Conservation (phyloP, 2,888 invertebrate species). For the Tigriopus californicus region DNA sequence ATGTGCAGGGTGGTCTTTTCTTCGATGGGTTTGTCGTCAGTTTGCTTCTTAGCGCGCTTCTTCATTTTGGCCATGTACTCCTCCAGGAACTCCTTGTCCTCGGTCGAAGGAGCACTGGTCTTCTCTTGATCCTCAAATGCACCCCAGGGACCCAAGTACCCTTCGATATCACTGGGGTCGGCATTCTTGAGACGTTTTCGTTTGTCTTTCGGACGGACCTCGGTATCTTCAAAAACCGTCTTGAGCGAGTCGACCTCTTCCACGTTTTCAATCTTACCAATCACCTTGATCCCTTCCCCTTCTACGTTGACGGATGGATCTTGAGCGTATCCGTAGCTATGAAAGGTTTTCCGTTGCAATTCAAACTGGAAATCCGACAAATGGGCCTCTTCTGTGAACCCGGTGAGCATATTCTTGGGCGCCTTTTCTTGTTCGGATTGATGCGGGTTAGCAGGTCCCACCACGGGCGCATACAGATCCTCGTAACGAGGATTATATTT, state of each 20-base stretch:
- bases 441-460: conserved; percentile 83
- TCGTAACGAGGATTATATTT: conserved; percentile 82
- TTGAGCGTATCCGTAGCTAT: conserved; percentile 80
- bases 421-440: conserved; percentile 74
- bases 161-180: conserved; percentile 74
- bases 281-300: conserved; percentile 28
- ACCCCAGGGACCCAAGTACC: conserved; percentile 96
- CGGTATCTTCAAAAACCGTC: conserved; percentile 72
- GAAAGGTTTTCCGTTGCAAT: conserved; percentile 80
- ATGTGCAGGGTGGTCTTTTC: conserved; percentile 89
- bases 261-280: conserved; percentile 44
- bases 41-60: conserved; percentile 53
- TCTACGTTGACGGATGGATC: conserved; percentile 62
- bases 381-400: conserved; percentile 84
- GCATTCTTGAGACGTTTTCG: conserved; percentile 72
- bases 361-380: conserved; percentile 95
- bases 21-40: conserved; percentile 80
- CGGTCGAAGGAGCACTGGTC: conserved; percentile 68
- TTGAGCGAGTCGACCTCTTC: conserved; percentile 33
- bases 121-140: conserved; percentile 74
- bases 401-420: conserved; percentile 72
- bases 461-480: conserved; percentile 73
- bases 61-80: conserved; percentile 80
- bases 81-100: conserved; percentile 86
- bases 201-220: conserved; percentile 48